Base-by-base conservation (phyloP, 2,888 invertebrate genomes). In the Aspidapion aeneum region DNA sequence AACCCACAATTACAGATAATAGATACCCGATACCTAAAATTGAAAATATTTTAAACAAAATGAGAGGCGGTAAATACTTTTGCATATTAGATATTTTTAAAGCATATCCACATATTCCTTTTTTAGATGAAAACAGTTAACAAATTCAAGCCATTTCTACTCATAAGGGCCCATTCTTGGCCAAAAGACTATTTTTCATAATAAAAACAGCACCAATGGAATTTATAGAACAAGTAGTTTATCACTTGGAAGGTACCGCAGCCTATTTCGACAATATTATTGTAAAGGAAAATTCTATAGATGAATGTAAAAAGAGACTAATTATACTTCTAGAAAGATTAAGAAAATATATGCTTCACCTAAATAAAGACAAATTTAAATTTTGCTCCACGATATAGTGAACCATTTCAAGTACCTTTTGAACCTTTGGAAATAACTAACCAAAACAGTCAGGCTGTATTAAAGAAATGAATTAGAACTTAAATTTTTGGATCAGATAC, bases 211-310 rank as follows among this genome's bases (percentile, higher is more conserved):
- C 71, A 9, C 69, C 68, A 18, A 63, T 65, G 2, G 66, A 68
- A 63, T 12, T 35, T 35, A 35, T 35, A 35, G 35, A 35, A 7
- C 35, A 35, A 35, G 35, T 35, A 12, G 35, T 35, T 12, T 12
- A 35, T 35, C 5, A 35, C 12, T 35, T 35, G 12, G 35, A 35
- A 12, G 35, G 35, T 35, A 35, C 35, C 35, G 35, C 60, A 55
- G 66, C 52, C 66, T 68, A 62, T 66, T 66, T 18, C 3, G 71
- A 72, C 55, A 69, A 71, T 51, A 69, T 71, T n/a, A 52, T 68
- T 9, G 60, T 71, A 16, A 66, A 68, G 60, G 70, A 69, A n/a
- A 20, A 35, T 16, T 63, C 66, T 0, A 18, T 52, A 57, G 55
- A 67, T 61, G 57, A 69, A 61, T 66, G 63, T 49, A 58, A 67